phyloP scores from a whole-genome alignment of 2,888 invertebrate species.

The Drosophila maculinotata region DNA sequence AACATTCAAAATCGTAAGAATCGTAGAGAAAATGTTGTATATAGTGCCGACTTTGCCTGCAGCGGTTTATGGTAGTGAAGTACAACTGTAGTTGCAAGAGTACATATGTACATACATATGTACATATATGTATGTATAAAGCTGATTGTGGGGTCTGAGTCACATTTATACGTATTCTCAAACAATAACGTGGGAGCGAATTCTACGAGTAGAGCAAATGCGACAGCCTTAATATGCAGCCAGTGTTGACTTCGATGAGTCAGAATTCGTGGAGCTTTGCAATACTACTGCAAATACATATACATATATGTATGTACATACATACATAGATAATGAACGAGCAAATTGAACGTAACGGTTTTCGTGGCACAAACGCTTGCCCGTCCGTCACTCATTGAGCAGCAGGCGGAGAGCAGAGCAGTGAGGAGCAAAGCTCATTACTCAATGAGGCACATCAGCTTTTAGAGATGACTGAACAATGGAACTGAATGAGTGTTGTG shows the following conservation, averaged over 20 bases:
- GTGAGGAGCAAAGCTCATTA: no score
- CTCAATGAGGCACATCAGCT: background rate
- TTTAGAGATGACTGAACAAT: constrained; percentile 4
- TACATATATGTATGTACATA: constrained; percentile 3
- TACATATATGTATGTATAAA: background rate
- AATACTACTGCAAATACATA: background rate
- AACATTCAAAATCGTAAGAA: no score
- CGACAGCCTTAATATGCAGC: constrained; percentile 25
- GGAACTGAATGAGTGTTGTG: constrained; percentile 14
- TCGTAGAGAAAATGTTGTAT: no score
- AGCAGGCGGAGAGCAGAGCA: no score
- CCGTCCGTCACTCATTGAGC: constrained; percentile 13
- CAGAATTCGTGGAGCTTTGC: constrained; percentile 44
- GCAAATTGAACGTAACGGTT: constrained; percentile 54
- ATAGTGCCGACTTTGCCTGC: no score
- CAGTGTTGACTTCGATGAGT: constrained; percentile 30
- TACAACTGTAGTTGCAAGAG: background rate
- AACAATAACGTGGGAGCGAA: constrained; percentile 44
- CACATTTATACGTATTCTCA: background rate
- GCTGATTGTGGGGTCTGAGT: background rate
- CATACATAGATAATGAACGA: constrained; percentile 39
- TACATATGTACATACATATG: constrained; percentile 3
- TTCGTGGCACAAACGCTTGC: constrained; percentile 29
- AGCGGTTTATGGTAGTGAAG: background rate
- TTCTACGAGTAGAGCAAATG: constrained; percentile 19